phyloP scores from a whole-genome alignment of 2,888 invertebrate genomes.

The Limnephilus auricula region DNA sequence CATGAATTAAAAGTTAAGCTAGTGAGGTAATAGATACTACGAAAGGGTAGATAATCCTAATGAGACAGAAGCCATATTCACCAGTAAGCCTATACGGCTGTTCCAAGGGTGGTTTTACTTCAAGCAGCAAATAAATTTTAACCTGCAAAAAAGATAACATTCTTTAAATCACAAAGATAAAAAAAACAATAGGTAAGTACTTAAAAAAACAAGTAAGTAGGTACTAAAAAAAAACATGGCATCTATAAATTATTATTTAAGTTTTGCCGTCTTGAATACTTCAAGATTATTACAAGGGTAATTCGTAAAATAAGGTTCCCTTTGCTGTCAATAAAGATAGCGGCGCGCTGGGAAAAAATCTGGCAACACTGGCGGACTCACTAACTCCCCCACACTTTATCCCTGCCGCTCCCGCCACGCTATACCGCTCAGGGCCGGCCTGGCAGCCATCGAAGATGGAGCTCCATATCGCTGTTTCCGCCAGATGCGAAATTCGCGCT shows the following conservation, averaged over 20 bases:
- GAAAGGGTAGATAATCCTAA: neutral
- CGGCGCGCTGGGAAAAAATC: too few species aligned
- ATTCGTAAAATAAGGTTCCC: too few species aligned
- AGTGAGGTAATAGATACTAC: neutral
- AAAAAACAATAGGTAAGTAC: too few species aligned
- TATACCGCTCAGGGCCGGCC: too few species aligned
- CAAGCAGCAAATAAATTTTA: neutral
- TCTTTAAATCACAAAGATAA: neutral
- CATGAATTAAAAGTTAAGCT: neutral
- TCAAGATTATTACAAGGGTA: neutral
- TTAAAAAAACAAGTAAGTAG: neutral
- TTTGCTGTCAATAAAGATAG: too few species aligned
- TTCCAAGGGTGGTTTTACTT: neutral
- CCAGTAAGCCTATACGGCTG: slow-evolving; percentile 29
- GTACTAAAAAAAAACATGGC: neutral
- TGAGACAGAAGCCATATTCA: slow-evolving; percentile 28
- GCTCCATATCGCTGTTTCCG: too few species aligned
- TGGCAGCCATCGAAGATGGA: too few species aligned
- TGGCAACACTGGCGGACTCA: too few species aligned
- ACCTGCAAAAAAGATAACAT: neutral
- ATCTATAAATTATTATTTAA: neutral
- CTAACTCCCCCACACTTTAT: too few species aligned
- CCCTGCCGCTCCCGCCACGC: too few species aligned
- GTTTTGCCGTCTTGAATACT: neutral
- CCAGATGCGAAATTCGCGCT: too few species aligned